Evolutionary conservation across 2,888 invertebrate species (phyloP), one percentile per base, ranked within the genome.

Genomic region (Incurvaria masculella): DNA sequence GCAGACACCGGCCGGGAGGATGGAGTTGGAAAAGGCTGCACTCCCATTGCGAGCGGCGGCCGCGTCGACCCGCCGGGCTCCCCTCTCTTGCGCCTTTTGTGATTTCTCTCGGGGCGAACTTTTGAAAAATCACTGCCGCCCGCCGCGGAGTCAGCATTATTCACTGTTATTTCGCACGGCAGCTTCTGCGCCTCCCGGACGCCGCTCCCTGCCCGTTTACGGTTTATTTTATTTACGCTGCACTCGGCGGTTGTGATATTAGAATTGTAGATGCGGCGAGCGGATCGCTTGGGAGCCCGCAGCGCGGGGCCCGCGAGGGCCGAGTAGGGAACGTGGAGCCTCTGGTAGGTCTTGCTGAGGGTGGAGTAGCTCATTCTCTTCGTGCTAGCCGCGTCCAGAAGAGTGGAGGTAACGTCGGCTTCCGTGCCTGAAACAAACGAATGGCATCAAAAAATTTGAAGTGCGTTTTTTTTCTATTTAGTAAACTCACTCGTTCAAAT

Each of bases 301-400:
- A 10, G 23, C 23, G 23, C 23, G 23, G 23, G 23, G 5, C 10
- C 23, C 5, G 23, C 23, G 23, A 33, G 33, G 11, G 8, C 33
- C 3, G 3, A 33, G 14, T 33, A 33, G 14, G 33, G 61, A 43
- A 63, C 57, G 59, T 73, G 68, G 53, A 78, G 63, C 69, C 76
- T 74, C 66, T 72, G 66, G 61, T 74, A 78, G 49, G 73, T 59
- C 64, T 66, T 71, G 59, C 72, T 78, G 49, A 76, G 59, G 21
- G 67, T 74, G 38, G 76, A 75, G 21, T 61, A 66, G 18, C 65
- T 59, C 42, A 55, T 56, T 43, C 56, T 60, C 50, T 61, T 56
- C 48, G 61, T 55, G 44, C 53, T 52, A 52, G 58, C 59, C 52
- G 57, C 57, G 50, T 65, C 63, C 49, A 63, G 58, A 52, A 66